Conservation (phyloP, 2,888 invertebrate genomes). For the Anoplius nigerrimus region DNA sequence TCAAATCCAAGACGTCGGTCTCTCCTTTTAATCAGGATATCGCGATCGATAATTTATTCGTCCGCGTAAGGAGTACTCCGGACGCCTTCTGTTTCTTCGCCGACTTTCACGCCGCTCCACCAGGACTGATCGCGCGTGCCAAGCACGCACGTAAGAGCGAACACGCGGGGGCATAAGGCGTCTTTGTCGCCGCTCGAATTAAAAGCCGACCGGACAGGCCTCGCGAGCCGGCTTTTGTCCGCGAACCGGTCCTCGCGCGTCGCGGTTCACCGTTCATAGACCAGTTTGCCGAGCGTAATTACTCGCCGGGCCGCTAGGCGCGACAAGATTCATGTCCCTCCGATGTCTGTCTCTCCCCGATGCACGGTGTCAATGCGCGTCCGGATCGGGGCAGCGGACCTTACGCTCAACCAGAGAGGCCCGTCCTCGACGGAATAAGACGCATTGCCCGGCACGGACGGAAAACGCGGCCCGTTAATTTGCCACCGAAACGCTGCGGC, state of each 20-base stretch:
- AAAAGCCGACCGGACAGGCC: background rate
- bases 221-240: background rate
- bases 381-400: too few relatives aligned
- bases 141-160: background rate
- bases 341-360: constrained; percentile 7
- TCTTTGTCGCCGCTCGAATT: constrained; percentile 5
- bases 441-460: background rate
- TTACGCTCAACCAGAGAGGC: constrained; percentile 3
- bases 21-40: too few relatives aligned
- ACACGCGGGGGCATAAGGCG: background rate
- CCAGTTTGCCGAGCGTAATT: constrained; percentile 11
- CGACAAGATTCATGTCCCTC: constrained; percentile 10
- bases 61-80: too few relatives aligned
- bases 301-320: background rate
- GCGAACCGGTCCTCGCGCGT: constrained; percentile 15
- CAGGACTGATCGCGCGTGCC: background rate
- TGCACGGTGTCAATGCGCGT: background rate
- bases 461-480: constrained; percentile 2
- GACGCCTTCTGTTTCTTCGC: too few relatives aligned
- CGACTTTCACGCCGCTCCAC: too few relatives aligned
- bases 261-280: constrained; percentile 13
- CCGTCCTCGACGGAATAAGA: constrained; percentile 4
- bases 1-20: too few relatives aligned
- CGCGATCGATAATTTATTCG: too few relatives aligned
- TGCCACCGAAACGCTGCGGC: background rate